Conservation (phyloP, 2,797 vertebrate genomes). For the Babyrousa celebensis region DNA sequence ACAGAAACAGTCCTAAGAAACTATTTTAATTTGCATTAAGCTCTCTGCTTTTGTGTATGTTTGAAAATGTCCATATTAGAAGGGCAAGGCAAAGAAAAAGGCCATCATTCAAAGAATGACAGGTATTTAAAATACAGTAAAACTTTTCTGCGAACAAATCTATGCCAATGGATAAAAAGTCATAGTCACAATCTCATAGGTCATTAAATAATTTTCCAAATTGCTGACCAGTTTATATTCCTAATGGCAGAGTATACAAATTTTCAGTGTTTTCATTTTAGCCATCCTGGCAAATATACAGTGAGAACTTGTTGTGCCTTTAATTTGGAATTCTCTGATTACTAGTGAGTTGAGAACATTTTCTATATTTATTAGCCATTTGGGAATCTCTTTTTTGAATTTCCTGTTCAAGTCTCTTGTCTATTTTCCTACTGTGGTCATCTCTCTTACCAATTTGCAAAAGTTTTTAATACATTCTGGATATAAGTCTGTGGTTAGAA, state of each 20-base stretch:
- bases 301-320: background rate
- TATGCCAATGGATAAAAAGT: background rate
- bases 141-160: background rate
- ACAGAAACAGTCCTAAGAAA: background rate
- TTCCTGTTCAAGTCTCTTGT: background rate
- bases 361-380: conserved; percentile 1
- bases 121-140: background rate
- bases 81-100: background rate
- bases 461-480: conserved; percentile 28
- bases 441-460: conserved; percentile 4
- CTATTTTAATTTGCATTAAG: background rate
- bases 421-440: background rate
- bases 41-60: background rate
- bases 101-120: background rate
- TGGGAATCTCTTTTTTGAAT: background rate
- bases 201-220: conserved; percentile 35
- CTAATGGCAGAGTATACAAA: background rate
- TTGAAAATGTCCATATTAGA: conserved; percentile 20
- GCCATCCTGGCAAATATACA: background rate
- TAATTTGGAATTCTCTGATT: background rate
- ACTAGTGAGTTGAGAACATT: background rate
- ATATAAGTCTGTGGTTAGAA: conserved; percentile 17
- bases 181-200: background rate
- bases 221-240: background rate
- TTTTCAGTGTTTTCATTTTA: conserved; percentile 56